These are phyloP conservation scores for Neocrepidodera transversa DNA, from an alignment of 2,888 invertebrate genomes.

Conservation along the genomic window DNA sequence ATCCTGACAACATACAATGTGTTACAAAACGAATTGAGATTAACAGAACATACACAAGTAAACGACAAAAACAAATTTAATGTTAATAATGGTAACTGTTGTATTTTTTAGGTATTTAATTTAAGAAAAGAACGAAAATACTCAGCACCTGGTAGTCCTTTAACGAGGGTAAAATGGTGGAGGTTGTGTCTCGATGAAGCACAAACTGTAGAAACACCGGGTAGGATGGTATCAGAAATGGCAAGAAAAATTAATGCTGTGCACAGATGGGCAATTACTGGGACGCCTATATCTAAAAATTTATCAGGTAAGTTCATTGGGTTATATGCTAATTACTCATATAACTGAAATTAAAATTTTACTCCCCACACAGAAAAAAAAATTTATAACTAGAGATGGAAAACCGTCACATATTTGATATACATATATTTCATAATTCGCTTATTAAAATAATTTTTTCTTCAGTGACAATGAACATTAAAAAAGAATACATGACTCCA, in stretches of 20 bases:
- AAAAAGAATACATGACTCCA: no score
- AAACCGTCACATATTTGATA: no score
- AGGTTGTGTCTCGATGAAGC: slow-evolving; percentile 81
- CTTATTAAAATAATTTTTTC: no score
- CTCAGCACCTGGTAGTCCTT: slow-evolving; percentile 69
- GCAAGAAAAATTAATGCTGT: slow-evolving; percentile 65
- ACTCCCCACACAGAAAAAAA: no score
- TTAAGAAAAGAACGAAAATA: slow-evolving; percentile 66
- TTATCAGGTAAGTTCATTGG: slow-evolving; percentile 51
- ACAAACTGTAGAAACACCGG: slow-evolving; percentile 75
- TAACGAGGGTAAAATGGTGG: slow-evolving; percentile 78
- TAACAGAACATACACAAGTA: slow-evolving; percentile 63
- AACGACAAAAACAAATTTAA: slow-evolving; percentile 1
- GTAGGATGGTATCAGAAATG: slow-evolving; percentile 69
- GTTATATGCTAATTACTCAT: no score
- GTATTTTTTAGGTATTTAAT: slow-evolving; percentile 39
- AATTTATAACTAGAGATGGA: no score
- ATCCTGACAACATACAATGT: slow-evolving; percentile 76
- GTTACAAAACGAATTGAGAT: slow-evolving; percentile 68
- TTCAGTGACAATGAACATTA: no score
- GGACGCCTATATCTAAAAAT: slow-evolving; percentile 65
- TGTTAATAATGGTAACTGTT: no score
- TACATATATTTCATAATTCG: no score
- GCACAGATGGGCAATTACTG: slow-evolving; percentile 78
- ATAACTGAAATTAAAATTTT: no score